phyloP scores from a whole-genome alignment of 2,797 vertebrate genomes.

The Acanthornis magna region DNA sequence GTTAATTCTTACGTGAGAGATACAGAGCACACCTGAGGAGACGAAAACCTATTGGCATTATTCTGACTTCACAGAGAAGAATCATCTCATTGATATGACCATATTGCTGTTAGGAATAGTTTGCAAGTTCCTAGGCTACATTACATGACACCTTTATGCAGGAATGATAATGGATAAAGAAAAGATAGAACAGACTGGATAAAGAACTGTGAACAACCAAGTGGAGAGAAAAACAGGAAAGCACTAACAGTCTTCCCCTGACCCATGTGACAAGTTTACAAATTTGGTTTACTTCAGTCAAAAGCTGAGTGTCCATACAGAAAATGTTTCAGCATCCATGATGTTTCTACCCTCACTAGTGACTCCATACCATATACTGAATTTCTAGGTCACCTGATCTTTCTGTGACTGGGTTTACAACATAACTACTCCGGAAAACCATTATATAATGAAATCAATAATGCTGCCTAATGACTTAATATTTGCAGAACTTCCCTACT shows the following conservation, averaged over 20 bases:
- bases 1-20: background rate
- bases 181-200: background rate
- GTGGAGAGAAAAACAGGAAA: background rate
- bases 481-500: background rate
- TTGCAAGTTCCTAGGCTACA: background rate
- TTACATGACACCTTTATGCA: background rate
- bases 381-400: background rate
- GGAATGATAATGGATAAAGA: background rate
- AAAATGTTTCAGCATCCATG: background rate
- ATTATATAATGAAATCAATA: background rate
- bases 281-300: background rate
- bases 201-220: background rate
- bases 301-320: background rate
- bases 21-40: background rate
- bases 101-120: background rate
- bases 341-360: background rate
- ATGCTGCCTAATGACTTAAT: background rate
- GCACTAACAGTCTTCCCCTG: background rate
- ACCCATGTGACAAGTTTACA: background rate
- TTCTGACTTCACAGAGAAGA: background rate
- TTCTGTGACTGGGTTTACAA: background rate
- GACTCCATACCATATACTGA: background rate
- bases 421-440: background rate
- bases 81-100: background rate
- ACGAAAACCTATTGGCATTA: background rate